A percentile compares a stretch with the other conserved stretches of the same genome.
phyloP scores from a whole-genome alignment of 30 jellyfish, hydroid and myxozoan species.

The Cassiopea andromeda region DNA sequence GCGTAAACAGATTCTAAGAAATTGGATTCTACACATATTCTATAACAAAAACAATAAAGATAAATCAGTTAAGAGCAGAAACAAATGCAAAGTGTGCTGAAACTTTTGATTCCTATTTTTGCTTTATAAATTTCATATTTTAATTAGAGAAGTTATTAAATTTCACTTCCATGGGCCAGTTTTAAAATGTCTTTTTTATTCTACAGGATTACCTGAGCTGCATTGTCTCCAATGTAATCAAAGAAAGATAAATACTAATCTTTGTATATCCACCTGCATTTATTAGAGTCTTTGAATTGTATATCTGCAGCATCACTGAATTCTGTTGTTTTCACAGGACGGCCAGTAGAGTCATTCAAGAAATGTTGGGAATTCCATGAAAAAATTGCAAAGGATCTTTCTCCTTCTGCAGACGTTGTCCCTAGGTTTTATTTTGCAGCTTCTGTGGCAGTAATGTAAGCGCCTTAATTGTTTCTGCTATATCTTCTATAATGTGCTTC shows the following conservation, averaged over 20 bases:
- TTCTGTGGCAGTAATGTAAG: conserved; percentile 43
- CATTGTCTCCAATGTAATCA: too few relatives aligned
- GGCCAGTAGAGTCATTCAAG: conserved; percentile 48
- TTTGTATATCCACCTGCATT: background rate
- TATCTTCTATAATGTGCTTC: background rate
- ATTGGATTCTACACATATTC: too few relatives aligned
- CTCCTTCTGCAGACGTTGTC: conserved; percentile 25
- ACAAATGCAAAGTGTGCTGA: too few relatives aligned
- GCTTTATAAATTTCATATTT: too few relatives aligned
- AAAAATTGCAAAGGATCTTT: conserved; percentile 27
- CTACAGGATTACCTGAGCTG: too few relatives aligned
- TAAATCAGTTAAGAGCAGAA: too few relatives aligned
- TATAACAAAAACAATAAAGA: too few relatives aligned
- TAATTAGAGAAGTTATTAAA: too few relatives aligned
- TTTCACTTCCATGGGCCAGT: too few relatives aligned
- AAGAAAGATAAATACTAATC: background rate
- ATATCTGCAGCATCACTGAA: background rate
- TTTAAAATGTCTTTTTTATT: too few relatives aligned
- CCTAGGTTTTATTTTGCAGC: conserved; percentile 47
- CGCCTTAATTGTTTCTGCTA: background rate
- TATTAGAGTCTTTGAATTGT: background rate
- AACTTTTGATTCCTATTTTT: too few relatives aligned
- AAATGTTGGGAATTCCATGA: conserved; percentile 21
- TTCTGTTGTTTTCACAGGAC: conserved; percentile 7
- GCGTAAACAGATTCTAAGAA: too few relatives aligned